Conservation (phyloP, 2,888 invertebrate species). For the Ferdinandea cuprea region DNA sequence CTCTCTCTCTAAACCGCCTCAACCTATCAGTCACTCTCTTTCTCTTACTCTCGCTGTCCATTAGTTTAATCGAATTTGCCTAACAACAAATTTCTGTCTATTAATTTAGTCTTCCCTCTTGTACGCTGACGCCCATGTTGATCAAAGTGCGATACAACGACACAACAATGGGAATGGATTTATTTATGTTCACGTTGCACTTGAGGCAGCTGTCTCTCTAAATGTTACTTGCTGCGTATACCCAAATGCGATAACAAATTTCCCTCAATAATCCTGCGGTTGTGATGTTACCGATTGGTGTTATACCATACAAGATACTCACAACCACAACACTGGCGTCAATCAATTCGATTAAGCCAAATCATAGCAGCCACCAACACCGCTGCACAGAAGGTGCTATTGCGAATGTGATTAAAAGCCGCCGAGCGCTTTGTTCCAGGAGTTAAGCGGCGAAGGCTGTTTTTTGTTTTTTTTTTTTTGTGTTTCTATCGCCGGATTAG, state of each 20-base stretch:
- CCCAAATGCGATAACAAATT: conserved; percentile 36
- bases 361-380: background rate
- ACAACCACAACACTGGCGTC: conserved; percentile 23
- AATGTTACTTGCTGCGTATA: background rate
- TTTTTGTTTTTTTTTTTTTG: too few relatives aligned
- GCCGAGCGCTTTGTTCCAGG: conserved; percentile 9
- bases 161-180: conserved; percentile 45
- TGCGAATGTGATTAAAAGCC: conserved; percentile 4
- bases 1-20: background rate
- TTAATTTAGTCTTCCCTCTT: conserved; percentile 34
- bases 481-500: conserved; percentile 16
- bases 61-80: conserved; percentile 43
- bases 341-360: conserved; percentile 61
- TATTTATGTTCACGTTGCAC: conserved; percentile 23
- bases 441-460: background rate
- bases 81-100: conserved; percentile 30
- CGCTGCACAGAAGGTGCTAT: conserved; percentile 42
- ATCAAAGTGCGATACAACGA: conserved; percentile 37
- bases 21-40: background rate
- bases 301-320: background rate
- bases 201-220: conserved; percentile 7
- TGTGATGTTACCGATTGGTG: conserved; percentile 30
- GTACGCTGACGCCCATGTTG: conserved; percentile 33
- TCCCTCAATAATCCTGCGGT: conserved; percentile 51
- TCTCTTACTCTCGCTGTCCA: background rate